A percentile compares a stretch with the other conserved stretches of the same genome.
Conservation (phyloP, 2,113 vertebrate genomes). For the Tetrao urogallus region DNA sequence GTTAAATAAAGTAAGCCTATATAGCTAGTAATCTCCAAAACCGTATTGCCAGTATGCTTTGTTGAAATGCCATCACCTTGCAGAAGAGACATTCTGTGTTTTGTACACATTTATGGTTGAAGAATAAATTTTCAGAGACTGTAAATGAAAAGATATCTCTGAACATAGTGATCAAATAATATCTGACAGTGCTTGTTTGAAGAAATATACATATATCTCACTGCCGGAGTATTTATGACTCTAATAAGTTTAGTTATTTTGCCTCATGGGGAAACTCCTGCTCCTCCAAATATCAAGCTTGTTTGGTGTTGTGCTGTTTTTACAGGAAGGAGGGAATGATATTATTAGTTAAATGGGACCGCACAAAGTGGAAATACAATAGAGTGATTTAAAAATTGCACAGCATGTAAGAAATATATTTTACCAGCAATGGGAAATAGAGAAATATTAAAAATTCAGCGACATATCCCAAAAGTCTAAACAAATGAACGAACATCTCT, state of each 20-base stretch:
- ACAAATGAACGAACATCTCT: neutral
- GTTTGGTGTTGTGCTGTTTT: slow-evolving; percentile 9
- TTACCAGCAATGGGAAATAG: neutral
- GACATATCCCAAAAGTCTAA: neutral
- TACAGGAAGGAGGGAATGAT: slow-evolving; percentile 13
- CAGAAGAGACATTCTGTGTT: slow-evolving; percentile 20
- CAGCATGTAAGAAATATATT: neutral
- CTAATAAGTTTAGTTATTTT: slow-evolving; percentile 63
- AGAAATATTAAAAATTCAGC: slow-evolving; percentile 29
- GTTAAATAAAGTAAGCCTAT: slow-evolving; percentile 68
- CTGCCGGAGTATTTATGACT: slow-evolving; percentile 54
- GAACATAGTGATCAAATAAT: slow-evolving; percentile 62
- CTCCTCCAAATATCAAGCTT: slow-evolving; percentile 20
- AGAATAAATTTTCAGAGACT: slow-evolving; percentile 68
- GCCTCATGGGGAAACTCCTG: slow-evolving; percentile 20
- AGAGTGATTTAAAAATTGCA: slow-evolving; percentile 25
- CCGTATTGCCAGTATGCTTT: slow-evolving; percentile 41
- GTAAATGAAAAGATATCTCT: slow-evolving; percentile 67
- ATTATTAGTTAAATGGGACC: slow-evolving; percentile 35
- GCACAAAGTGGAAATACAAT: neutral
- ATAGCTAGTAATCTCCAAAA: slow-evolving; percentile 62
- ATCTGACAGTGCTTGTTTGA: slow-evolving; percentile 64
- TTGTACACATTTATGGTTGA: slow-evolving; percentile 49
- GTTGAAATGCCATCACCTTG: slow-evolving; percentile 63
- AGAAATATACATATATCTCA: slow-evolving; percentile 63